A percentile compares a stretch with the other conserved stretches of the same genome.
phyloP scores from a whole-genome alignment of 1,140 invertebrate species.

The Diorhabda sublineata region DNA sequence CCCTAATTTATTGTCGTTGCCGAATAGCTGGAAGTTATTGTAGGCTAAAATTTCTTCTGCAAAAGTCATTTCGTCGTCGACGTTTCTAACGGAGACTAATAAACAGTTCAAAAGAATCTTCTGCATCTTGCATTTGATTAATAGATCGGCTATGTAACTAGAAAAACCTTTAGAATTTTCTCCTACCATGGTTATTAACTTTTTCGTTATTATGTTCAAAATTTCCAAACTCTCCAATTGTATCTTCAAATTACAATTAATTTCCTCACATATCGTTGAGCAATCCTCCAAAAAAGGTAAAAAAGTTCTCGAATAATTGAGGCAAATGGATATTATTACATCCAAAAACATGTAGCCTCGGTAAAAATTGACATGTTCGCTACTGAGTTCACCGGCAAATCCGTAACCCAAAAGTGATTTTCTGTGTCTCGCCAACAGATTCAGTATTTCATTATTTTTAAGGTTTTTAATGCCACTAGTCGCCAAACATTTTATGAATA shows the following conservation, averaged over 20 bases:
- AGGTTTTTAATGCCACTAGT: slow-evolving; percentile 44
- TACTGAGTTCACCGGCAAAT: slow-evolving; percentile 66
- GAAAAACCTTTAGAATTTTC: slow-evolving; percentile 78
- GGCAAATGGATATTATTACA: slow-evolving; percentile 70
- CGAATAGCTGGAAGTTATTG: slow-evolving; percentile 66
- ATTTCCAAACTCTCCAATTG: slow-evolving; percentile 76
- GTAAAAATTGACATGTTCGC: slow-evolving; percentile 59
- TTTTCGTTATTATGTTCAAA: slow-evolving; percentile 70
- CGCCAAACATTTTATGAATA: slow-evolving; percentile 56
- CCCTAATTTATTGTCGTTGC: slow-evolving; percentile 56
- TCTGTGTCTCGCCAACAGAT: slow-evolving; percentile 69
- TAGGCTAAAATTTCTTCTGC: slow-evolving; percentile 81
- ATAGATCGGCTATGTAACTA: slow-evolving; percentile 76
- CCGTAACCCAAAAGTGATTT: slow-evolving; percentile 78
- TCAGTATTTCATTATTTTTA: slow-evolving; percentile 55
- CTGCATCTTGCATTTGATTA: slow-evolving; percentile 81
- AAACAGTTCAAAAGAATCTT: slow-evolving; percentile 84
- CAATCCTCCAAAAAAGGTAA: slow-evolving; percentile 63
- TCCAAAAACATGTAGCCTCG: slow-evolving; percentile 82
- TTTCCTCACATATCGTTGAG: slow-evolving; percentile 66
- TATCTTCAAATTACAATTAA: slow-evolving; percentile 70
- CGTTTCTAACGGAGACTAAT: slow-evolving; percentile 66
- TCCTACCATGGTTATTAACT: slow-evolving; percentile 75
- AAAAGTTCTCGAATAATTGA: slow-evolving; percentile 78
- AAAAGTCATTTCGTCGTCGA: slow-evolving; percentile 58